These are phyloP conservation scores for Azemiops feae DNA, from an alignment of 2,113 vertebrate species.

Conservation along the genomic window DNA sequence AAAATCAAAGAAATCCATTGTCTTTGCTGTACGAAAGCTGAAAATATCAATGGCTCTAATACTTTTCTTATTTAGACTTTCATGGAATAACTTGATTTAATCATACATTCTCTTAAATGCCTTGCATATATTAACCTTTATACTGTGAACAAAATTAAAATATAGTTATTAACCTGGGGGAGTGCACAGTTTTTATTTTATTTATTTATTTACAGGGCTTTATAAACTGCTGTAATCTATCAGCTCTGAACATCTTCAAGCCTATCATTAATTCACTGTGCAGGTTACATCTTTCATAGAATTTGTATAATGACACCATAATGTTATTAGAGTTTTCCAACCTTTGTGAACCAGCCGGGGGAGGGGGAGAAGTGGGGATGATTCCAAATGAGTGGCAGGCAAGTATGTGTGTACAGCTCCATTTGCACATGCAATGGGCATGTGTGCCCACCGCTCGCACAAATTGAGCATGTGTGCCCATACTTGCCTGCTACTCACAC, in stretches of 20 bases:
- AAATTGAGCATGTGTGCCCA: not conserved
- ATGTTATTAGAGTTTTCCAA: not conserved
- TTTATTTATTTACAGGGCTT: not conserved
- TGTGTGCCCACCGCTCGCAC: not conserved
- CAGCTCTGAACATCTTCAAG: not conserved
- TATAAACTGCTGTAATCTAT: not conserved
- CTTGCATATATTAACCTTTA: constrained; percentile 3
- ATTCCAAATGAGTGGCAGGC: not conserved
- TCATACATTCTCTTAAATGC: not conserved
- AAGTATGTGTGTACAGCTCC: not conserved
- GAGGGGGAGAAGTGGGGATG: not conserved
- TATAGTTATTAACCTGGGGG: not conserved
- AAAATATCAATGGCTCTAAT: not conserved
- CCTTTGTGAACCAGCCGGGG: not conserved
- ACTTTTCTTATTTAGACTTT: not conserved
- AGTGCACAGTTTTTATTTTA: not conserved
- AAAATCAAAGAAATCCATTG: not conserved
- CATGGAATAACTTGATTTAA: not conserved
- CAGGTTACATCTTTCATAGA: not conserved
- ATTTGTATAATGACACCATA: not conserved
- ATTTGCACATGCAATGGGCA: not conserved
- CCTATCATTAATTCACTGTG: not conserved
- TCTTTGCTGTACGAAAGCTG: not conserved
- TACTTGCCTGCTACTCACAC: fast-evolving
- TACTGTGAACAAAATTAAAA: not conserved